These are phyloP conservation scores for Oreochromis spilurus DNA, from an alignment of 2,113 vertebrate genomes.

Conservation along the genomic window DNA sequence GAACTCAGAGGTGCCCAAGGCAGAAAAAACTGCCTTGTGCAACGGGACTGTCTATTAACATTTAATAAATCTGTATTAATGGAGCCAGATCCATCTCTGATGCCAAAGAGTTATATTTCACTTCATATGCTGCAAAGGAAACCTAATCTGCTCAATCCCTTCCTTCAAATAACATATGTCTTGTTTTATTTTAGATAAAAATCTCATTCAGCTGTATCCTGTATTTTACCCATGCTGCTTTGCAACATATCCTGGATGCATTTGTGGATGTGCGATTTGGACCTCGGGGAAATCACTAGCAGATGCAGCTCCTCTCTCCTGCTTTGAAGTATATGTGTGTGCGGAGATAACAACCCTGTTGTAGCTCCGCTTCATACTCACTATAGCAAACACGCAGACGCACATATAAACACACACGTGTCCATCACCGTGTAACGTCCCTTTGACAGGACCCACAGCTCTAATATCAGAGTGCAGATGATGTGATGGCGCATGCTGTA, in stretches of 20 bases:
- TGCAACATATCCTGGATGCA: conserved; percentile 15
- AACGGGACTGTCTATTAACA: not conserved
- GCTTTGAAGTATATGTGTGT: conserved; percentile 26
- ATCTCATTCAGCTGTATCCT: not conserved
- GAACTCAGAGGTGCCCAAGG: not conserved
- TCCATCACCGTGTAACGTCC: not conserved
- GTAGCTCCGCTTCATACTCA: not conserved
- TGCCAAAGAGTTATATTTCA: not conserved
- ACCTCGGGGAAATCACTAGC: conserved; percentile 20
- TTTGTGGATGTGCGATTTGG: conserved; percentile 3
- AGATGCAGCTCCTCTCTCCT: conserved; percentile 23
- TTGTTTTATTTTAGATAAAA: not conserved
- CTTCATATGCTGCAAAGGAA: not conserved
- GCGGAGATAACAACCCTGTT: not conserved
- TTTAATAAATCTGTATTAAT: not conserved
- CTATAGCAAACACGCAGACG: not conserved
- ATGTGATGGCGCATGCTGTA: not conserved
- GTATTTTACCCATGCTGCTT: conserved; percentile 14
- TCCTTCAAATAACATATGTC: not conserved
- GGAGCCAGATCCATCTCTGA: not conserved
- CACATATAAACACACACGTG: not conserved
- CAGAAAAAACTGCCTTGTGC: not conserved
- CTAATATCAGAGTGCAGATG: conserved; percentile 28
- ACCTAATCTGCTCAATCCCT: not conserved
- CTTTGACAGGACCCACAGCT: conserved; percentile 20